Conservation (phyloP, 2,888 invertebrate genomes). For the Rhopalosiphum nymphaeae region DNA sequence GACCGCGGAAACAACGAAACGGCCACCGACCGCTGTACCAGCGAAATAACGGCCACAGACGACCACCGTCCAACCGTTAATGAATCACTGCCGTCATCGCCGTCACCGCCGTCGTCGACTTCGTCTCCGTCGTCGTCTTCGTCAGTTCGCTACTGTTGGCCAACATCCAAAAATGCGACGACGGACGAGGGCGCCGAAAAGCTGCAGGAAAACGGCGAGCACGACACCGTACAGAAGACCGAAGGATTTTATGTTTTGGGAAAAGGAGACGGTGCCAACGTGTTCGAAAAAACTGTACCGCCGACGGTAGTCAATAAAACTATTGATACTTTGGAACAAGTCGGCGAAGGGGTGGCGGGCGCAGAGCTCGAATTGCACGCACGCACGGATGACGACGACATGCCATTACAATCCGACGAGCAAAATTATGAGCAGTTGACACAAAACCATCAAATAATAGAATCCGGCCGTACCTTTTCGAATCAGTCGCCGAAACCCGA, state of each 20-base stretch:
- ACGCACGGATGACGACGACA: slow-evolving; percentile 20
- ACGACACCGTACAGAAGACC: not conserved
- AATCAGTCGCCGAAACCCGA: slow-evolving; percentile 49
- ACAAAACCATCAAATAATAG: slow-evolving; percentile 23
- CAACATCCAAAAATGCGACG: not conserved
- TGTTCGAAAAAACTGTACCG: not conserved
- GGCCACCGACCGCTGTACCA: too few relatives aligned
- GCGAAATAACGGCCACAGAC: not conserved
- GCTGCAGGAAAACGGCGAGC: not conserved
- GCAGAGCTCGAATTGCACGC: slow-evolving; percentile 10
- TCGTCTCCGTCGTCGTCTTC: not conserved
- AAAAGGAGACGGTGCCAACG: not conserved
- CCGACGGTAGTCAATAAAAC: slow-evolving; percentile 17
- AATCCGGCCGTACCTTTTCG: slow-evolving; percentile 47
- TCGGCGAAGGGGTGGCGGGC: not conserved
- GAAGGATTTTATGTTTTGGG: not conserved
- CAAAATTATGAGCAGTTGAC: slow-evolving; percentile 54
- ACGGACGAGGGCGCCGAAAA: not conserved
- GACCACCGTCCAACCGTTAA: not conserved
- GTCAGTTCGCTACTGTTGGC: not conserved
- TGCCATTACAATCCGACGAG: slow-evolving; percentile 32
- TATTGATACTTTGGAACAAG: not conserved
- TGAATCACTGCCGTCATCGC: not conserved
- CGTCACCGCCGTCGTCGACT: not conserved
- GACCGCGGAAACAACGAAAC: not conserved